Conservation (phyloP, 1,140 invertebrate species). For the Palaemon carinicauda region DNA sequence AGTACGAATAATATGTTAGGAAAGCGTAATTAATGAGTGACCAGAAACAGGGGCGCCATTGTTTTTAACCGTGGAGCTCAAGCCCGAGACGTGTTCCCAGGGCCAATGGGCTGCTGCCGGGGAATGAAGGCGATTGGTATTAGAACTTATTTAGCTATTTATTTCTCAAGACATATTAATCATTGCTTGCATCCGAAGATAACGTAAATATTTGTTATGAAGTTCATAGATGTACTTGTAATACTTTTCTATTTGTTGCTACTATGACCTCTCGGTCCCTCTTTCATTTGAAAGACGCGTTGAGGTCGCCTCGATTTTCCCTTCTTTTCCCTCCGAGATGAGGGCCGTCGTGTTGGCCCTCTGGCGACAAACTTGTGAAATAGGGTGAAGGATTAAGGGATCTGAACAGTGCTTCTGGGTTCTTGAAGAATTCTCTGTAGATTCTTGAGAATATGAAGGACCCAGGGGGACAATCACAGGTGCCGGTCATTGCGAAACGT, state of each 20-base stretch:
- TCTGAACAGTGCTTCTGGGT: background rate
- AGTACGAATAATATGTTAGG: conserved; percentile 54
- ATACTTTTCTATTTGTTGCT: too few relatives aligned
- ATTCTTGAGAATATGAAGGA: conserved; percentile 43
- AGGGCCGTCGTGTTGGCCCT: background rate
- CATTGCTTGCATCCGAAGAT: too few relatives aligned
- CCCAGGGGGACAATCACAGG: conserved; percentile 17
- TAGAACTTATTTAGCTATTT: too few relatives aligned
- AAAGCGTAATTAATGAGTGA: conserved; percentile 55
- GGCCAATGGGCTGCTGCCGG: background rate
- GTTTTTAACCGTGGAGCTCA: conserved; percentile 46
- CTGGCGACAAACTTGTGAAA: conserved; percentile 6
- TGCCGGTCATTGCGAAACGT: conserved; percentile 29
- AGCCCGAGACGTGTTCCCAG: conserved; percentile 27
- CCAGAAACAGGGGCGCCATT: conserved; percentile 46
- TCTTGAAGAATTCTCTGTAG: conserved; percentile 42
- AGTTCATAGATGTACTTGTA: too few relatives aligned
- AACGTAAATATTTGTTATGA: too few relatives aligned
- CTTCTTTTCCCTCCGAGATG: background rate
- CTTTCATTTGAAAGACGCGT: too few relatives aligned
- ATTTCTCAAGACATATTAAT: too few relatives aligned
- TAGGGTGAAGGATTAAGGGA: background rate
- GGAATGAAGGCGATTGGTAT: background rate
- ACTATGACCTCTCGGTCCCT: too few relatives aligned
- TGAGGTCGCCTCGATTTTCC: too few relatives aligned